A percentile compares a stretch with the other conserved stretches of the same genome.
phyloP scores from a whole-genome alignment of 2,113 vertebrate genomes.

The Apteryx owenii region DNA sequence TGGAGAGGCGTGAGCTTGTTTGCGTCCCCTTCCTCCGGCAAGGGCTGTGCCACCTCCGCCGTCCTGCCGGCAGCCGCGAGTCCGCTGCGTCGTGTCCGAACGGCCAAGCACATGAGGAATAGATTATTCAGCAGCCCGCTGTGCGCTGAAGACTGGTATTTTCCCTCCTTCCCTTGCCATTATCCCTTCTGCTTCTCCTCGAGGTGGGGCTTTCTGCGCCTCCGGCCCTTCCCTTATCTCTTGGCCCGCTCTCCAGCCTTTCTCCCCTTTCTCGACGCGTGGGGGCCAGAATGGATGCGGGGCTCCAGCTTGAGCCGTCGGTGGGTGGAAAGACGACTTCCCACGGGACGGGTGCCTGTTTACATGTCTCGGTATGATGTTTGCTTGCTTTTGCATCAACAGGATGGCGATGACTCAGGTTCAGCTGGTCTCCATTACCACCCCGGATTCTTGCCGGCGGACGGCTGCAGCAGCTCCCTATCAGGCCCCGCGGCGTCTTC shows the following conservation, averaged over 20 bases:
- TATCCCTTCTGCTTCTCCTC: too few species aligned
- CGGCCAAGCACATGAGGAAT: fast-evolving
- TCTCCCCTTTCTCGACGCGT: too few species aligned
- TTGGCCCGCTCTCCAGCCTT: too few species aligned
- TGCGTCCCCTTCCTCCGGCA: too few species aligned
- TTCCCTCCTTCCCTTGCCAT: neutral
- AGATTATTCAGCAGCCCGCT: neutral
- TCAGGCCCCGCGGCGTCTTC: neutral
- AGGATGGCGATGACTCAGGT: neutral
- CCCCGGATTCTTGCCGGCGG: neutral
- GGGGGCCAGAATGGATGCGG: too few species aligned
- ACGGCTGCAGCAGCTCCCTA: neutral
- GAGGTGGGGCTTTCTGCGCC: too few species aligned
- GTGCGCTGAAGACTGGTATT: neutral
- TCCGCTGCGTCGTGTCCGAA: too few species aligned
- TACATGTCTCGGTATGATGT: fast-evolving
- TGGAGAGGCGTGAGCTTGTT: neutral
- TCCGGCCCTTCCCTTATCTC: too few species aligned
- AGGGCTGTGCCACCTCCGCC: neutral
- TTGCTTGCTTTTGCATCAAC: neutral
- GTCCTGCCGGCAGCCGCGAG: neutral
- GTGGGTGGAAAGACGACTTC: neutral
- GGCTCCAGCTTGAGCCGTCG: too few species aligned
- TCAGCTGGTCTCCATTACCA: neutral
- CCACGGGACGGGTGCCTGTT: too few species aligned